Evolutionary conservation across 2,888 invertebrate genomes (phyloP), one percentile per base, ranked within the genome.

Genomic region (Gastracanthus pulcherrimus): DNA sequence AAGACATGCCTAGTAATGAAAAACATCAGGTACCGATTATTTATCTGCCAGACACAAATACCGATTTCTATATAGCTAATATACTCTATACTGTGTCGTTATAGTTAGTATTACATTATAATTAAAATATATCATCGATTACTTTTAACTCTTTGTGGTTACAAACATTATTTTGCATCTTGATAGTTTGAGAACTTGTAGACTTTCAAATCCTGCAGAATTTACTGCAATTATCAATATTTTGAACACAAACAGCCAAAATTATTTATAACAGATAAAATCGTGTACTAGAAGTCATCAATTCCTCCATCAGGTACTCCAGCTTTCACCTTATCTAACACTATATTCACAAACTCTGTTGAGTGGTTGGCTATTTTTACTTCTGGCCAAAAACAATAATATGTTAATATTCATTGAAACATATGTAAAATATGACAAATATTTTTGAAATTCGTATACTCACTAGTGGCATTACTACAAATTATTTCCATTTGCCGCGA

Each of bases 301-400:
- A 97, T 92, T 74, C 96, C 96, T 85, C 96, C 96, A 86, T 95
- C 95, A 75, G 94, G 94, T 88, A 95, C 95, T 41, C 98, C 98
- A 82, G 94, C 92, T 92, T 95, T 96, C 76, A 98, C 95, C 91
- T 96, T 97, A 81, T 97, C 97, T 92, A 98, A 93, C 81, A 98
- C 95, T 92, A 95, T 95, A 92, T 98, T 98, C 55, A 99, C 98
- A 92, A 96, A 98, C 87, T 98, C 98, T 13, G 98, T 97, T 67
- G 98, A 96, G 87, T 96, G 94, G 74, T 97, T 98, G 71, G 98
- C 98, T 89, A 98, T 97, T 93, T 95, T 95, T 74, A 96, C 92
- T 92, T 96, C 98, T 96, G 34, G 19, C 13, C 9, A 36, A 51
- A 69, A 76, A 58, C 13, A 45, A 26, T 31, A 19, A 60, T 60